phyloP scores from a whole-genome alignment of 2,113 vertebrate species.

The Ornithorhynchus anatinus region DNA sequence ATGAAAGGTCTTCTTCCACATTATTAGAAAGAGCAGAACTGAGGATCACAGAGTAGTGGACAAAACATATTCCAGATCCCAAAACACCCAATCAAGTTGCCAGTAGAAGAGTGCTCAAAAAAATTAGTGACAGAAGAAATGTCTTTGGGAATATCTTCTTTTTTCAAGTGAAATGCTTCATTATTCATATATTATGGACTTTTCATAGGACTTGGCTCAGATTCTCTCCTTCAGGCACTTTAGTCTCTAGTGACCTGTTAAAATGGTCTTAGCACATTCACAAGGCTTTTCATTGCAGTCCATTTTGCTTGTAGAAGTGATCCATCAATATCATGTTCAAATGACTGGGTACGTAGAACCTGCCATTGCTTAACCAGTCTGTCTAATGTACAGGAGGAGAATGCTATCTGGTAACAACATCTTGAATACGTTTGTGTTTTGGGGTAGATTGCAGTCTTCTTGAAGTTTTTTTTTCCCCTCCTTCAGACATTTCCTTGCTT shows the following conservation, averaged over 20 bases:
- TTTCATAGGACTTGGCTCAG: constrained; percentile 51
- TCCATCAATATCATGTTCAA: constrained; percentile 70
- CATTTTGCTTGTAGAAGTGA: constrained; percentile 58
- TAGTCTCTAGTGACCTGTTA: constrained; percentile 70
- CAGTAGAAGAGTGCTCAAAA: constrained; percentile 34
- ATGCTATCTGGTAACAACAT: constrained; percentile 65
- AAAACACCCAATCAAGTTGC: constrained; percentile 44
- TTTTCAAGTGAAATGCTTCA: constrained; percentile 50
- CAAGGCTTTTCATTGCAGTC: constrained; percentile 70
- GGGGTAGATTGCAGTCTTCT: constrained; percentile 57
- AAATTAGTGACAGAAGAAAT: constrained; percentile 40
- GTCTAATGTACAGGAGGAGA: constrained; percentile 35
- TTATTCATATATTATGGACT: constrained; percentile 58
- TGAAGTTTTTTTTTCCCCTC: constrained; percentile 28
- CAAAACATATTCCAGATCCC: constrained; percentile 35
- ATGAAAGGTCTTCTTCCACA: background rate
- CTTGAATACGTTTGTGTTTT: constrained; percentile 72
- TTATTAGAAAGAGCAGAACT: constrained; percentile 1
- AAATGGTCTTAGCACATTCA: constrained; percentile 69
- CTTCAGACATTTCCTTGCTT: constrained; percentile 56
- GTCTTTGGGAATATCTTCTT: constrained; percentile 36
- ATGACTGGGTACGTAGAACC: constrained; percentile 50
- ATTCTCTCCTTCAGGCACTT: constrained; percentile 60
- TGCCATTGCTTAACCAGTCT: constrained; percentile 55
- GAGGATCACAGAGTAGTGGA: constrained; percentile 27